Percentiles rank a stretch among this genome's conserved stretches.
Conservation (phyloP, 64 coral and sea anemone genomes). For the Montipora efflorescens region DNA sequence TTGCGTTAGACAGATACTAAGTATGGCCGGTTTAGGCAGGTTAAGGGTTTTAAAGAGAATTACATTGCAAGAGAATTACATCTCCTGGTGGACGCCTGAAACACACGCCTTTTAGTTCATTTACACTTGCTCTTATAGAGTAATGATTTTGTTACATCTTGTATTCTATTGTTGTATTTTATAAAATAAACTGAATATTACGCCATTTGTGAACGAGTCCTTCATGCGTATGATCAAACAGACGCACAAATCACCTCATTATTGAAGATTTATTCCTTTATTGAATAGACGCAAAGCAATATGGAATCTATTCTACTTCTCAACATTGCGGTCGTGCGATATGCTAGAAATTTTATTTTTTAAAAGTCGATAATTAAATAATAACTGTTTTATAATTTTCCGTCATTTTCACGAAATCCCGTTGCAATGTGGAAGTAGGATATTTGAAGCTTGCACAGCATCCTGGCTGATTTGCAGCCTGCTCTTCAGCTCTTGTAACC, state of each 20-base stretch:
- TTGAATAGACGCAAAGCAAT: background rate
- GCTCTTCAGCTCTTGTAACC: slow-evolving; percentile 87
- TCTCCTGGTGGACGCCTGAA: background rate
- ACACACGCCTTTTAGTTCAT: background rate
- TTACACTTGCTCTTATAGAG: background rate
- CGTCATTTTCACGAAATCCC: background rate
- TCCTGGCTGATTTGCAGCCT: slow-evolving; percentile 90
- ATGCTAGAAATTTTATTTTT: background rate
- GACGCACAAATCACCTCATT: background rate
- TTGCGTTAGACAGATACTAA: too few species aligned
- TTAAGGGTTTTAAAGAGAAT: background rate
- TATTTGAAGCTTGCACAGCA: slow-evolving; percentile 87
- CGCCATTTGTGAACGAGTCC: background rate
- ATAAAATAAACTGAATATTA: background rate
- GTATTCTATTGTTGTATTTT: background rate
- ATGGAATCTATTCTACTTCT: background rate
- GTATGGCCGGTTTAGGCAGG: too few species aligned
- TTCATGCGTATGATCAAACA: background rate
- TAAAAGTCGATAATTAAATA: background rate
- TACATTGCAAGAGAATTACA: background rate
- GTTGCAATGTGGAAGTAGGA: slow-evolving; percentile 17
- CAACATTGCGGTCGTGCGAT: background rate
- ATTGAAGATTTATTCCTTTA: background rate
- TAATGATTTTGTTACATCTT: background rate
- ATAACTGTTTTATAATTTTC: background rate